Evolutionary conservation across 2,113 vertebrate species (phyloP), one percentile per base, ranked within the genome.

Genomic region (Spheniscus mendiculus): DNA sequence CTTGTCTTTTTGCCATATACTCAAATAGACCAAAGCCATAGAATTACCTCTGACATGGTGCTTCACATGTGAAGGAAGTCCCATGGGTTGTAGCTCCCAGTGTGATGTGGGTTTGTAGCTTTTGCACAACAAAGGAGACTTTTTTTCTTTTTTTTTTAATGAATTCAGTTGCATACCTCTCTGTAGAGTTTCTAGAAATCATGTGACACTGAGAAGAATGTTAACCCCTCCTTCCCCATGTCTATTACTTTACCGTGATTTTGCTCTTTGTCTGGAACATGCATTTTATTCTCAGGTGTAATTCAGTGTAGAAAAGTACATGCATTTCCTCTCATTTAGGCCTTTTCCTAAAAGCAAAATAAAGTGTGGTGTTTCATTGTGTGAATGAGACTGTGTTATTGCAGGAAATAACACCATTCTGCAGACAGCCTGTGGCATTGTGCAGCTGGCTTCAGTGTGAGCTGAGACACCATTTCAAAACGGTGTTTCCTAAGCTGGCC

Each of bases 331-430:
- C 69, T 89, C 3, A 21, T 74, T 55, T 72, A 40, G 55, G 26
- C 56, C 66, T 92, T 82, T 89, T 90, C 59, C 94, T 91, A 55
- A 71, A 79, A 90, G 79, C 72, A 84, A 42, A 86, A 73, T 45
- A 47, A 86, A 73, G 52, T 4, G 7, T 50, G 22, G 17, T 85
- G 44, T 77, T 79, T 90, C 34, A 77, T 25, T 69, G 73, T 93
- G 79, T 63, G 53, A 47, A 42, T 40, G 52, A 77, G 66, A 20
- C 85, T 3, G 15, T 55, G 30, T 40, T 85, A 17, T 1, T 79
- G 80, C 95, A 97, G 95, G 91, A 97, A 97, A 83, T 91, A 74
- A 70, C 52, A 40, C 83, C 40, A 8, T 55, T 52, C 84, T 90
- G 55, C 58, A 85, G 59, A 2, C 56, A 40, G 52, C 59, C 45